Evolutionary conservation across 2,888 invertebrate species (phyloP).

Genomic region (Melangyna quadrimaculata): DNA sequence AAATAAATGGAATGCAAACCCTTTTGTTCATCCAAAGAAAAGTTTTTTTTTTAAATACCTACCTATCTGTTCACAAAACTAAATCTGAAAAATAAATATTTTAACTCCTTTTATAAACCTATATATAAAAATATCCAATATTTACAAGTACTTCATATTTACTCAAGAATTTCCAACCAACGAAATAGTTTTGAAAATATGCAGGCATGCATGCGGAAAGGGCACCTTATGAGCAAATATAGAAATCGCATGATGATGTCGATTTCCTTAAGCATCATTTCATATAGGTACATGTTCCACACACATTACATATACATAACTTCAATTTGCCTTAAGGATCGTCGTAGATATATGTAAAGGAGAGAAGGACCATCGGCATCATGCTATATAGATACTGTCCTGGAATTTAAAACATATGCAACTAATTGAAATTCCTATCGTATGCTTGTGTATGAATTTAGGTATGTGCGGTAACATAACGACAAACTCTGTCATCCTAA

Average conservation of each 20-base stretch:
- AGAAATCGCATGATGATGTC: conserved; percentile 61
- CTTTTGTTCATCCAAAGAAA: not conserved
- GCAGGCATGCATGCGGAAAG: conserved; percentile 51
- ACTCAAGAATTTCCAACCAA: conserved; percentile 45
- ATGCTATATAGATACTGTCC: conserved; percentile 15
- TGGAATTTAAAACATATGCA: conserved; percentile 71
- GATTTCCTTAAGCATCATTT: conserved; percentile 50
- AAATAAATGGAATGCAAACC: not conserved
- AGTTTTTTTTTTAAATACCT: not conserved
- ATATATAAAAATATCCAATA: not conserved
- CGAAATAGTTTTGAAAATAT: conserved; percentile 55
- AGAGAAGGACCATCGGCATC: conserved; percentile 3
- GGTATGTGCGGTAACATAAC: conserved; percentile 34
- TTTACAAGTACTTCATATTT: conserved; percentile 33
- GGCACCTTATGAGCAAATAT: conserved; percentile 54
- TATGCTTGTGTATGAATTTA: conserved; percentile 6
- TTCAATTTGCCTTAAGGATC: conserved; percentile 32
- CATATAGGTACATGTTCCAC: no score
- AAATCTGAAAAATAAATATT: conserved; percentile 5
- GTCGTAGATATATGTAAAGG: conserved; percentile 8
- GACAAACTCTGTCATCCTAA: conserved; percentile 52
- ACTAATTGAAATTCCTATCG: conserved; percentile 68
- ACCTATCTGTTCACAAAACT: not conserved
- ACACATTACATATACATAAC: not conserved
- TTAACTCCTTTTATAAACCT: conserved; percentile 4